A percentile compares a stretch with the other conserved stretches of the same genome.
phyloP scores from a whole-genome alignment of 2,797 vertebrate genomes.

The Synanceia verrucosa region DNA sequence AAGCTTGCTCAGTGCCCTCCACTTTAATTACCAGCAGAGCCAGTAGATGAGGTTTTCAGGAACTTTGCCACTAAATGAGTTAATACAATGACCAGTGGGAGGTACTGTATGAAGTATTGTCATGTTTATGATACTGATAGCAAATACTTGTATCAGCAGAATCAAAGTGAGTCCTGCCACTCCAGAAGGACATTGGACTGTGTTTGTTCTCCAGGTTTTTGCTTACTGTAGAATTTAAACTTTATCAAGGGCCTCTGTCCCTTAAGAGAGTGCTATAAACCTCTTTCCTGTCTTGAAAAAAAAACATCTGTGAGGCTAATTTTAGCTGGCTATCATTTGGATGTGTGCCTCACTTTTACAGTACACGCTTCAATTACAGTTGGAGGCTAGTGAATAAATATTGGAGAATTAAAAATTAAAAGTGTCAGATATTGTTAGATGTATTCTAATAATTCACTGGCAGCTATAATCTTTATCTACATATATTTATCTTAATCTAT shows the following conservation, averaged over 20 bases:
- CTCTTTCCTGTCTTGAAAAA: slow-evolving; percentile 46
- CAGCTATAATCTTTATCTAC: slow-evolving; percentile 3
- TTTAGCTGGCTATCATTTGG: slow-evolving; percentile 62
- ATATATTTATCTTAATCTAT: background rate
- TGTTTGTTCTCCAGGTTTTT: slow-evolving; percentile 31
- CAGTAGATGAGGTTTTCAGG: slow-evolving; percentile 78
- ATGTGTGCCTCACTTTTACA: slow-evolving; percentile 53
- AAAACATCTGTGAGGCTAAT: slow-evolving; percentile 48
- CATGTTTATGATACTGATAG: slow-evolving; percentile 63
- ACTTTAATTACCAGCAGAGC: slow-evolving; percentile 38
- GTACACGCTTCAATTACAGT: slow-evolving; percentile 44
- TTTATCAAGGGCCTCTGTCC: slow-evolving; percentile 51
- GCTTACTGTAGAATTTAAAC: slow-evolving; percentile 43
- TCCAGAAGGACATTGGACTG: slow-evolving; percentile 55
- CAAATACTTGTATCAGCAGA: slow-evolving; percentile 34
- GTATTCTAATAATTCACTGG: slow-evolving; percentile 1
- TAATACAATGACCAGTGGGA: slow-evolving; percentile 40
- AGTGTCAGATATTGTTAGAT: slow-evolving; percentile 37
- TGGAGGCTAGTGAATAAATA: slow-evolving; percentile 29
- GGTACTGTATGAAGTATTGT: slow-evolving; percentile 51
- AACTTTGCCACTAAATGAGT: slow-evolving; percentile 75
- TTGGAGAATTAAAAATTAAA: slow-evolving; percentile 18
- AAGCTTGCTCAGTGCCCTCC: slow-evolving; percentile 35
- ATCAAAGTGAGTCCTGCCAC: slow-evolving; percentile 38
- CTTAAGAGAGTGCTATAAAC: slow-evolving; percentile 41